Evolutionary conservation across 2,888 invertebrate species (phyloP), one percentile per base, ranked within the genome.

Genomic region (Orgyia antiqua): DNA sequence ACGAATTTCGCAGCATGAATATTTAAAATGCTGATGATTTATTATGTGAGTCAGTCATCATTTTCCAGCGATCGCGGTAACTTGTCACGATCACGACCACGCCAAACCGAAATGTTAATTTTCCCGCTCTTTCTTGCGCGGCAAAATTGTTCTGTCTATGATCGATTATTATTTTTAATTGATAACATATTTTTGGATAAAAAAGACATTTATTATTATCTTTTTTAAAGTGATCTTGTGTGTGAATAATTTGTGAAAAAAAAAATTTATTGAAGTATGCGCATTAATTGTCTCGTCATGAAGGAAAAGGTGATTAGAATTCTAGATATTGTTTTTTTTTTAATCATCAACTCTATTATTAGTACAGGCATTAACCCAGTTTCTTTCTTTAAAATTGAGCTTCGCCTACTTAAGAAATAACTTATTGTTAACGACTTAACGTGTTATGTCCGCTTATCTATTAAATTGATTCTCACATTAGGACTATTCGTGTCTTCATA

Each of bases 31-130:
- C 37, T 42, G 49, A 44, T 47, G 45, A 38, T 43, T 26, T 36
- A 36, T 36, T 37, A 40, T 40, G 38, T 28, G 42, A 51, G 45
- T 55, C 71, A 76, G 76, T 76, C 45, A 55, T 45, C 47, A 59
- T 64, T 61, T 65, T 60, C 52, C 64, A 44, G 50, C 49, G 42
- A 56, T 31, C 42, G 62, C 52, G 67, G 48, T 44, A 53, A 48
- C 65, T 60, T 45, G 69, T 65, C 52, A 35, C 31, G n/a, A n/a
- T n/a, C n/a, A n/a, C n/a, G n/a, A n/a, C n/a, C n/a, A n/a, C n/a
- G n/a, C n/a, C n/a, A n/a, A n/a, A 29, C 36, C 45, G 51, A 58
- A 53, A 60, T 67, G 68, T 45, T 39, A 55, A 39, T 45, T 54
- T 63, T 64, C 58, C 53, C 52, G 59, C 55, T 47, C 30, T 36